These are phyloP conservation scores for Lasioglossum leucozonium DNA, from an alignment of 2,888 invertebrate genomes.

Conservation along the genomic window DNA sequence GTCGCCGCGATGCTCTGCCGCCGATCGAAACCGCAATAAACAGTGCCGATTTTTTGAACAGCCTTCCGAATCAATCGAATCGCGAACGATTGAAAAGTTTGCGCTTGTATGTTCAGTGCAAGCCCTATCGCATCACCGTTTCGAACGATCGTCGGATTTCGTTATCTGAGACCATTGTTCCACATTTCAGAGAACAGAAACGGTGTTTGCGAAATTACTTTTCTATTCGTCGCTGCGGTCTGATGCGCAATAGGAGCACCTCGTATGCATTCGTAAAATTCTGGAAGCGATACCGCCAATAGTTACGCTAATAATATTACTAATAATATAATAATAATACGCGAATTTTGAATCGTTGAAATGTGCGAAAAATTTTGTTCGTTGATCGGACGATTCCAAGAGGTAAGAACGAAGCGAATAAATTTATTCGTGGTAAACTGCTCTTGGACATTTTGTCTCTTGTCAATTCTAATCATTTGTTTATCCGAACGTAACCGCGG, in stretches of 20 bases:
- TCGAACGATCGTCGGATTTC: not conserved
- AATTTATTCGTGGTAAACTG: no score
- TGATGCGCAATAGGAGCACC: not conserved
- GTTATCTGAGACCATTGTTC: not conserved
- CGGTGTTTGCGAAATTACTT: not conserved
- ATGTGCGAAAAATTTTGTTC: not conserved
- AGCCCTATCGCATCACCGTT: not conserved
- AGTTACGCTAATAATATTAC: not conserved
- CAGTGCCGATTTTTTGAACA: not conserved
- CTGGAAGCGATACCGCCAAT: not conserved
- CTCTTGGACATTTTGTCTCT: not conserved
- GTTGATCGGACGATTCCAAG: not conserved
- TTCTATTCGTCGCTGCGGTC: not conserved
- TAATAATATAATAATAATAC: no score
- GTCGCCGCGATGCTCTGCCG: not conserved
- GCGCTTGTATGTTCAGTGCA: not conserved
- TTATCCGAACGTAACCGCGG: not conserved
- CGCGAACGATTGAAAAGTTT: not conserved
- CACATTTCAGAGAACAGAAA: not conserved
- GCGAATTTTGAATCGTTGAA: not conserved
- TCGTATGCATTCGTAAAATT: not conserved
- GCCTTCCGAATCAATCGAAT: not conserved
- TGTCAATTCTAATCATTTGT: not conserved
- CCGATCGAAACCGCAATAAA: constrained; percentile 1
- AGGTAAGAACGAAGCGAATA: not conserved